Conservation (phyloP, 2,113 vertebrate genomes). For the Dicaeum eximium region DNA sequence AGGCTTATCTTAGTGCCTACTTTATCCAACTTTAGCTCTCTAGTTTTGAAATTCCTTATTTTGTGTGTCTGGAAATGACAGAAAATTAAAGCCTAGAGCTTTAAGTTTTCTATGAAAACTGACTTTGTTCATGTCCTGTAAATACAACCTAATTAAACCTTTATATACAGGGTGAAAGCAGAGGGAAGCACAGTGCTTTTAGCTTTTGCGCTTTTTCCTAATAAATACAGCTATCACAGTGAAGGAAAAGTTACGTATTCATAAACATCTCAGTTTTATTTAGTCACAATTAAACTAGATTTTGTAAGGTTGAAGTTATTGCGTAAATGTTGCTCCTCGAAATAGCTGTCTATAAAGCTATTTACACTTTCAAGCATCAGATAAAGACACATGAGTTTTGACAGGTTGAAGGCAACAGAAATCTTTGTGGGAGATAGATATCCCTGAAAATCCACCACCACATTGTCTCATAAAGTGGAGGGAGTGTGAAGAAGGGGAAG, state of each 20-base stretch:
- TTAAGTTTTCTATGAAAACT: neutral
- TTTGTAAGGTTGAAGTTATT: neutral
- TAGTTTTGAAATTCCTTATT: neutral
- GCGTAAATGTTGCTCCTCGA: neutral
- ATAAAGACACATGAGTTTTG: slow-evolving; percentile 2
- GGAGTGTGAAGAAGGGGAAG: neutral
- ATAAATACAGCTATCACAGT: neutral
- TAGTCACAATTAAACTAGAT: neutral
- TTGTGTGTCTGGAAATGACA: neutral
- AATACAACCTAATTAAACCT: neutral
- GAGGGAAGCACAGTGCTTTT: neutral
- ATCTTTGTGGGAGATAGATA: slow-evolving; percentile 3
- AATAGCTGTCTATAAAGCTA: neutral
- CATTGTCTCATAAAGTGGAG: neutral
- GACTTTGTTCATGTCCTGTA: neutral
- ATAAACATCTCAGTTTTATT: neutral
- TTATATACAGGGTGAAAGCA: neutral
- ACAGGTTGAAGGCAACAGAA: slow-evolving; percentile 4
- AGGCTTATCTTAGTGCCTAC: neutral
- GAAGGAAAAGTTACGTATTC: neutral
- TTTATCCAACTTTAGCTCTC: neutral
- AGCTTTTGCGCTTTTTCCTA: neutral
- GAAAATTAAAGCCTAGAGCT: neutral
- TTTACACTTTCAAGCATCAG: neutral
- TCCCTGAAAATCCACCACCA: neutral